phyloP scores from a whole-genome alignment of 1,140 invertebrate species.

The Pogonus chalceus region DNA sequence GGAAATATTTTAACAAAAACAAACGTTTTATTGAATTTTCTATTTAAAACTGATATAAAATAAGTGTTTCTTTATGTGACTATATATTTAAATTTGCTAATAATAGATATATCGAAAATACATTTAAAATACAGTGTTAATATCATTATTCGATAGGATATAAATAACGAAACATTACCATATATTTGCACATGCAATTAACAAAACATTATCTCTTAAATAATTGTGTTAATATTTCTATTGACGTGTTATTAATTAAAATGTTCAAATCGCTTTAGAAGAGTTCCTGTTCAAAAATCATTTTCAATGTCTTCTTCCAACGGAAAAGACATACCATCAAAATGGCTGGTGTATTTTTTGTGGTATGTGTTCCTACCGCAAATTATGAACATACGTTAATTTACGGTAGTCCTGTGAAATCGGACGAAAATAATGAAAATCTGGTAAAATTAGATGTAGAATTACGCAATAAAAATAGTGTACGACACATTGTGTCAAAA shows the following conservation, averaged over 20 bases:
- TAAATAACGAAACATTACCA: not conserved
- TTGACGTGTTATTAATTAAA: too few relatives aligned
- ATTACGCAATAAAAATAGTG: constrained; percentile 2
- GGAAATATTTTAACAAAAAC: too few relatives aligned
- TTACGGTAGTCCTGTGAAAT: constrained; percentile 30
- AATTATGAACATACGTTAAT: constrained; percentile 45
- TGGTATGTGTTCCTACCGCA: constrained; percentile 48
- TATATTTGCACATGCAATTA: not conserved
- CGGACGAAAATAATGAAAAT: not conserved
- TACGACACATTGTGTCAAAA: not conserved
- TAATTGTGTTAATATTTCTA: not conserved
- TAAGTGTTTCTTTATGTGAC: too few relatives aligned
- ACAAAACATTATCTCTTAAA: not conserved
- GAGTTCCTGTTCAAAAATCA: too few relatives aligned
- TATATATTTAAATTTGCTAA: too few relatives aligned
- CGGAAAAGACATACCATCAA: not conserved
- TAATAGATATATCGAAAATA: too few relatives aligned
- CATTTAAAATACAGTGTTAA: too few relatives aligned
- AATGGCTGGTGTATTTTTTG: constrained; percentile 41
- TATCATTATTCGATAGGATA: not conserved
- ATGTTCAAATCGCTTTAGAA: too few relatives aligned
- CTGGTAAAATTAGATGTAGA: constrained; percentile 5
- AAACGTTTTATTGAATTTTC: too few relatives aligned
- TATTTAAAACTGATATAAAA: too few relatives aligned
- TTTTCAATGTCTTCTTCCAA: not conserved